A percentile compares a stretch with the other conserved stretches of the same genome.
Evolutionary conservation across 1,140 invertebrate genomes (phyloP).

Genomic region (Rhopalosiphum padi): DNA sequence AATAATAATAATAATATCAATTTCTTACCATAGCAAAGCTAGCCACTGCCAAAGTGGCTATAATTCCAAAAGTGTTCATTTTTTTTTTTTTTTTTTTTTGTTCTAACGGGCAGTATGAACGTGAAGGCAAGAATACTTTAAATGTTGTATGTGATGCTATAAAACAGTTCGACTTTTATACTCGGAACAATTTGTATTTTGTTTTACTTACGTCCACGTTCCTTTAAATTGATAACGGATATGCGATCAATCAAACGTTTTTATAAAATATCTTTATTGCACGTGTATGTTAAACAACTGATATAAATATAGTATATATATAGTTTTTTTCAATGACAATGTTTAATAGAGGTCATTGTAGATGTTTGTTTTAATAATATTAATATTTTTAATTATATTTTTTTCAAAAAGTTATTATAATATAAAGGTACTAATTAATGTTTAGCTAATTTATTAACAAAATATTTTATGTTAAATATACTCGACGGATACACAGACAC

Average conservation of each 20-base stretch:
- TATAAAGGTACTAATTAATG: background rate
- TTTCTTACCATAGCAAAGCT: background rate
- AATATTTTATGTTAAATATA: no score
- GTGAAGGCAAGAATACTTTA: background rate
- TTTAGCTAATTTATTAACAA: background rate
- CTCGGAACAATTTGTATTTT: background rate
- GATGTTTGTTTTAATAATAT: background rate
- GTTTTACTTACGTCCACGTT: background rate
- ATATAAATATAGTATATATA: no score
- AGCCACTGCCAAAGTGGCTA: background rate
- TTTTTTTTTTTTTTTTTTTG: background rate
- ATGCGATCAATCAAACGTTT: conserved; percentile 6
- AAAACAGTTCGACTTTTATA: background rate
- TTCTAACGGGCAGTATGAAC: background rate
- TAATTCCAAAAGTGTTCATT: background rate
- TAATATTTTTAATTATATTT: background rate
- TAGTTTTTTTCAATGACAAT: background rate
- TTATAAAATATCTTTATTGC: background rate
- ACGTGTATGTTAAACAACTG: no score
- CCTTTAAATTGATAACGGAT: background rate
- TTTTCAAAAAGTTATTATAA: background rate
- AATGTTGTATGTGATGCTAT: background rate
- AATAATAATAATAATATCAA: background rate
- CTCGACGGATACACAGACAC: no score
- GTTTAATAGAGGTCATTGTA: background rate